These are phyloP conservation scores for Onychorhynchus coronatus DNA, from an alignment of 2,113 vertebrate genomes.

Conservation along the genomic window DNA sequence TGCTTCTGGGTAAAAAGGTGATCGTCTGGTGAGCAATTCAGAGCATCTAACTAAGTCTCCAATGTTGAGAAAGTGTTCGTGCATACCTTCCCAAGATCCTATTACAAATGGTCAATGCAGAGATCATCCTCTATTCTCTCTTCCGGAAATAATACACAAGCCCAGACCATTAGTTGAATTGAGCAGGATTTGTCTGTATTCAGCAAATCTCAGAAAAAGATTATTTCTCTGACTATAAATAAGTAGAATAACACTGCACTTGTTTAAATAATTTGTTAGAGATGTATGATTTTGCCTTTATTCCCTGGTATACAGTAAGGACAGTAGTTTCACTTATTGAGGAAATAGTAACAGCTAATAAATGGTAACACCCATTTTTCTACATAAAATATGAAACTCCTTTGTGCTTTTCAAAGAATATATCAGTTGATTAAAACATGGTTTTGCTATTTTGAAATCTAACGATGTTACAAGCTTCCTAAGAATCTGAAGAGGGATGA, in stretches of 20 bases:
- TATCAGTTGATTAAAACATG: neutral
- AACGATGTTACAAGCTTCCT: neutral
- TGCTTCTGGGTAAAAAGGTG: neutral
- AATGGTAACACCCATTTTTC: neutral
- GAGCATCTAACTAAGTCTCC: neutral
- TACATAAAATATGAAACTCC: neutral
- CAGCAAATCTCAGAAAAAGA: neutral
- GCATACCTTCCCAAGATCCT: neutral
- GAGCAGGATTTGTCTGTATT: neutral
- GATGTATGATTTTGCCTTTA: neutral
- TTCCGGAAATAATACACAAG: neutral
- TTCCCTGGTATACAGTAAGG: neutral
- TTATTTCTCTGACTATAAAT: neutral
- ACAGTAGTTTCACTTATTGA: neutral
- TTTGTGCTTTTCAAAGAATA: neutral
- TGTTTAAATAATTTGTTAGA: neutral
- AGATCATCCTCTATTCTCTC: neutral
- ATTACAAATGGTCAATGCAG: neutral
- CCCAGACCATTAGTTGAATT: neutral
- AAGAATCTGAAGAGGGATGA: neutral
- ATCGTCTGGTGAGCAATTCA: neutral
- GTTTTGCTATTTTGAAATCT: neutral
- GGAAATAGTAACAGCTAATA: neutral
- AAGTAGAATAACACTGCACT: neutral
- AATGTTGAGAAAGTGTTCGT: neutral